A percentile compares a stretch with the other conserved stretches of the same genome.
phyloP scores from a whole-genome alignment of 2,888 invertebrate species.

The Zaprionus lineosus region DNA sequence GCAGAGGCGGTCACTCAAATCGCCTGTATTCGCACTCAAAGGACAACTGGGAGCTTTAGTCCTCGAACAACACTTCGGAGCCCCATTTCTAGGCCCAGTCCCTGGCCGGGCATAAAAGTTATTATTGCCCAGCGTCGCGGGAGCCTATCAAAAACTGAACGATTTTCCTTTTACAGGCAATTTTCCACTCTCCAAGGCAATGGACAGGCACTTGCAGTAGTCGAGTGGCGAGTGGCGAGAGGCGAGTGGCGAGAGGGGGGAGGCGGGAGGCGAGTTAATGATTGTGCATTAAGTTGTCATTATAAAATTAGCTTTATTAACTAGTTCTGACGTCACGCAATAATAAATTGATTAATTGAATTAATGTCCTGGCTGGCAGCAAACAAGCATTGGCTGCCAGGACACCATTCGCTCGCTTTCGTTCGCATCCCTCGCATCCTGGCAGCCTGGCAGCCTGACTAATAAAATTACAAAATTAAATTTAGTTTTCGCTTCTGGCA shows the following conservation, averaged over 20 bases:
- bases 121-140: conserved; percentile 55
- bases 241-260: too few relatives aligned
- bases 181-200: conserved; percentile 19
- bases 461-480: conserved; percentile 73
- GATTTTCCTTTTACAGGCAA: conserved; percentile 49
- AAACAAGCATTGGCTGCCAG: conserved; percentile 23
- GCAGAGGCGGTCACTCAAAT: conserved; percentile 23
- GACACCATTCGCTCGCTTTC: conserved; percentile 24
- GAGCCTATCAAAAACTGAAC: conserved; percentile 58
- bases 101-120: conserved; percentile 53
- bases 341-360: conserved; percentile 77
- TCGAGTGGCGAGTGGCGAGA: too few relatives aligned
- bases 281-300: conserved; percentile 71
- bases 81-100: conserved; percentile 38
- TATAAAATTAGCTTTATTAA: conserved; percentile 70
- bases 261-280: conserved; percentile 56
- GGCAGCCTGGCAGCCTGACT: conserved; percentile 21
- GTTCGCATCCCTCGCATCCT: conserved; percentile 16
- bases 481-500: conserved; percentile 39
- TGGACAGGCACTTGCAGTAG: conserved; percentile 2
- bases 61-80: conserved; percentile 38
- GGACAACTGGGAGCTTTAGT: conserved; percentile 24
- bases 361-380: conserved; percentile 33
- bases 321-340: conserved; percentile 44
- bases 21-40: conserved; percentile 18